Conservation (phyloP, 2,888 invertebrate genomes). For the Amaurobius ferox region DNA sequence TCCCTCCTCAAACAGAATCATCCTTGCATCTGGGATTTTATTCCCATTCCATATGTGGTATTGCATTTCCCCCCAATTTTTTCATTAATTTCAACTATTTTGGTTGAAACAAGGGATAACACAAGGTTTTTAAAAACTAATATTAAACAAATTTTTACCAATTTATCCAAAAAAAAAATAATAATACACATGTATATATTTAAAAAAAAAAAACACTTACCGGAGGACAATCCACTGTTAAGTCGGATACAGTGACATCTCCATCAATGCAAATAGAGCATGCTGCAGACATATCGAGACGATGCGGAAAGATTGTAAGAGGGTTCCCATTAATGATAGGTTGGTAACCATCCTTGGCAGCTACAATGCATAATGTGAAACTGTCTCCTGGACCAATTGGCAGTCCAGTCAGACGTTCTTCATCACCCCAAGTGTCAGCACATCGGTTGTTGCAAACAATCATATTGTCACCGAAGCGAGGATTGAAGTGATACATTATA, state of each 20-base stretch:
- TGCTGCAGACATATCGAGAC: slow-evolving; percentile 58
- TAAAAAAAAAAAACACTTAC: slow-evolving; percentile 45
- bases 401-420: slow-evolving; percentile 84
- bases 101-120: too few relatives aligned
- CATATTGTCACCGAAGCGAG: slow-evolving; percentile 83
- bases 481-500: slow-evolving; percentile 89
- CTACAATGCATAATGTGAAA: slow-evolving; percentile 83
- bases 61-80: too few relatives aligned
- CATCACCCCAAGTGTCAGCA: slow-evolving; percentile 85
- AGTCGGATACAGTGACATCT: slow-evolving; percentile 42
- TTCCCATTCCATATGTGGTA: too few relatives aligned
- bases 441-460: slow-evolving; percentile 88
- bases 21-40: too few relatives aligned
- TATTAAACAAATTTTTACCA: too few relatives aligned
- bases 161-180: slow-evolving; percentile 29
- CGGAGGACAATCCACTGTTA: slow-evolving; percentile 57
- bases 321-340: slow-evolving; percentile 45
- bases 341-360: slow-evolving; percentile 44
- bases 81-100: too few relatives aligned
- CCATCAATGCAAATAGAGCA: slow-evolving; percentile 59
- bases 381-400: slow-evolving; percentile 85
- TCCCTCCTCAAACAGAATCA: too few relatives aligned
- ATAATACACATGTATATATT: too few relatives aligned
- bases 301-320: slow-evolving; percentile 41
- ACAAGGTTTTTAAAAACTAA: too few relatives aligned